Evolutionary conservation across 2,888 invertebrate species (phyloP), one percentile per base, ranked within the genome.

Genomic region (Deroplatys truncata): DNA sequence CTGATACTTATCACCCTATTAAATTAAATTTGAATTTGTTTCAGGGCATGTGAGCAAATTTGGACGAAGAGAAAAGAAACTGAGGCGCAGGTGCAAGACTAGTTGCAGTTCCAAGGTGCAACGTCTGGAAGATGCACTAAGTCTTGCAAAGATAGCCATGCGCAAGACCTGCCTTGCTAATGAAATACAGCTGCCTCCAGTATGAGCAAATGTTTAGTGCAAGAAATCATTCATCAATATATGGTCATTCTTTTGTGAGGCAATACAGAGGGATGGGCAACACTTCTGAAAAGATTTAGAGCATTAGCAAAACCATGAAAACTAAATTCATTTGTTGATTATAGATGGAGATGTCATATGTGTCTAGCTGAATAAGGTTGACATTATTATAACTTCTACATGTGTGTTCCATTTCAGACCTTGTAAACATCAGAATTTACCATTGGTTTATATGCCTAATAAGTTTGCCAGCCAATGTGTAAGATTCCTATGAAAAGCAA

Each of bases 11-110:
- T 35, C 35, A 35, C 9, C 9, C 9, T 43, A 13, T 43, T 43
- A 43, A 35, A 84, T 84, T 84, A 29, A 29, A 31, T 28, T 16
- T n/a, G 29, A 84, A 84, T 84, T 84, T 28, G 28, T 90, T 91
- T 2, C 90, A 92, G 92, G 92, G 90, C 92, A 92, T 89, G 90
- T 92, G 90, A 92, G 92, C 83, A 92, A 92, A 90, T 92, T 92
- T 89, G 92, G 92, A n/a, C 91, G 92, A 86, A 91, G 92, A 85
- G 92, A 92, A 89, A 92, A 92, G 90, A 92, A 92, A 85, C 90
- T 93, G 72, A 91, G 92, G 84, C 91, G 91, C 82, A 90, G 92
- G 13, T 92, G 92, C 90, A 91, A 90, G 29, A 89, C 91, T 28
- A 91, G 91, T 13, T 92, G 92, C 88, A 91, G 91, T 56, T 91